These are phyloP conservation scores for Jordanella pulchra DNA, from an alignment of 2,797 vertebrate genomes.

Conservation along the genomic window DNA sequence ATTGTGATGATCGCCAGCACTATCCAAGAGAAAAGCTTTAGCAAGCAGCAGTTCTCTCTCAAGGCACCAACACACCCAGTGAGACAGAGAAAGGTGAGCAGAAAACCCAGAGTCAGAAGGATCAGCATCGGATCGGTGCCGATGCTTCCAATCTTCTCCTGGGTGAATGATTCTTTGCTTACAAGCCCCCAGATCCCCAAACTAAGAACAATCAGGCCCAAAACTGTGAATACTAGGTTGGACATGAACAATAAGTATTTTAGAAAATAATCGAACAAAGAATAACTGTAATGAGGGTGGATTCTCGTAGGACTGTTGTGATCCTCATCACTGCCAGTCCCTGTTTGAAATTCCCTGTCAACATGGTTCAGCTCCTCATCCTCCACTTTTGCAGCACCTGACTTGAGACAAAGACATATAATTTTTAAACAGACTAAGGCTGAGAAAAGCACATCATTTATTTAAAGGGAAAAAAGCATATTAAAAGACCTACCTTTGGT, in stretches of 20 bases:
- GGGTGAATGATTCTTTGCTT: slow-evolving; percentile 81
- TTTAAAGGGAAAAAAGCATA: neutral
- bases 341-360: slow-evolving; percentile 40
- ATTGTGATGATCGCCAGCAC: slow-evolving; percentile 73
- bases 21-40: slow-evolving; percentile 76
- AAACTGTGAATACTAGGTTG: slow-evolving; percentile 84
- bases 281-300: slow-evolving; percentile 22
- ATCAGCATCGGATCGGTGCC: slow-evolving; percentile 87
- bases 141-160: slow-evolving; percentile 71
- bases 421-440: neutral
- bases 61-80: slow-evolving; percentile 85
- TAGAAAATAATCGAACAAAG: slow-evolving; percentile 72
- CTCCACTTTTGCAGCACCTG: slow-evolving; percentile 26
- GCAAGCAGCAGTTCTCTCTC: slow-evolving; percentile 83
- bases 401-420: slow-evolving; percentile 52
- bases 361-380: slow-evolving; percentile 24
- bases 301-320: neutral
- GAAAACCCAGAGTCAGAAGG: slow-evolving; percentile 77
- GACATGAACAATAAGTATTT: slow-evolving; percentile 81
- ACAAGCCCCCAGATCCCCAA: slow-evolving; percentile 89
- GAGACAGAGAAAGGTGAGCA: slow-evolving; percentile 79
- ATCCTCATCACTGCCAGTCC: slow-evolving; percentile 14
- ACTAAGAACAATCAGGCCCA: slow-evolving; percentile 80
- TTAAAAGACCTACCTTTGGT: slow-evolving; percentile 79
- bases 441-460: neutral